Conservation (phyloP, 2,888 invertebrate species). For the Troides helena region DNA sequence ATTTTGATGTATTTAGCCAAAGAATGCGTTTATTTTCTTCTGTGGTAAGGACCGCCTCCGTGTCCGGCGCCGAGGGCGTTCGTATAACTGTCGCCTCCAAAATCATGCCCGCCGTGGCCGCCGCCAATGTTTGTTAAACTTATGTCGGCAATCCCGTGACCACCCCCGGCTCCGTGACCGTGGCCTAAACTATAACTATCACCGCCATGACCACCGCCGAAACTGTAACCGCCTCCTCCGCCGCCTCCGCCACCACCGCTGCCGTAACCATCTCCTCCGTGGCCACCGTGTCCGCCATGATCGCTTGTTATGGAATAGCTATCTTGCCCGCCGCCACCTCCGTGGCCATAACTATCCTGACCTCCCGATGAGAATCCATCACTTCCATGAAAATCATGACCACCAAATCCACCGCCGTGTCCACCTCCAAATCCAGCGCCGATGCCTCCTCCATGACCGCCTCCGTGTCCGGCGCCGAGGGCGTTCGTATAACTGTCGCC, state of each 20-base stretch:
- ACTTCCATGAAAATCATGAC: conserved; percentile 38
- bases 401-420: conserved; percentile 33
- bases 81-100: conserved; percentile 67
- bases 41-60: conserved; percentile 72
- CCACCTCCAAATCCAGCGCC: conserved; percentile 37
- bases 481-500: no score
- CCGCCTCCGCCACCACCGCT: conserved; percentile 38
- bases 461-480: no score
- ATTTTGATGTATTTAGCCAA: conserved; percentile 27
- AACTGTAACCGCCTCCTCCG: no score
- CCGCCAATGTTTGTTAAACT: conserved; percentile 32
- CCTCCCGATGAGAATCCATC: conserved; percentile 38
- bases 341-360: conserved; percentile 36
- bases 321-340: conserved; percentile 31
- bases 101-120: conserved; percentile 38
- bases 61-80: conserved; percentile 69
- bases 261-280: conserved; percentile 35
- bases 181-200: conserved; percentile 38
- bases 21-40: conserved; percentile 47
- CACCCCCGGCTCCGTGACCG: conserved; percentile 37
- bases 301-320: conserved; percentile 36
- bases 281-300: conserved; percentile 33
- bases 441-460: conserved; percentile 41
- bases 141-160: conserved; percentile 30
- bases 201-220: conserved; percentile 30